Evolutionary conservation across 2,888 invertebrate species (phyloP), one percentile per base, ranked within the genome.

Genomic region (Drosophila koepferae): DNA sequence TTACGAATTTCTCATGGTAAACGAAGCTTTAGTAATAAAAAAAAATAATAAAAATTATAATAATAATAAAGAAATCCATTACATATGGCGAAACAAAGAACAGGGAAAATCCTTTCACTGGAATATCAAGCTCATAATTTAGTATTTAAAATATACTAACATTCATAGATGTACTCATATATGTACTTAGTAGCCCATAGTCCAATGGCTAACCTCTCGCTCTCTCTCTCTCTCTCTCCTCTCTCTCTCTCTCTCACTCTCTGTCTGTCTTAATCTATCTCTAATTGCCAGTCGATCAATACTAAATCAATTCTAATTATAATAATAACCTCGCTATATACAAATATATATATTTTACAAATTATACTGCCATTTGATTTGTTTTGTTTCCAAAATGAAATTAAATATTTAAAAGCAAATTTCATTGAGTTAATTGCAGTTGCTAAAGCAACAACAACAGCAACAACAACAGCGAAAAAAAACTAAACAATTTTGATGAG

Each of bases 371-470:
- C 18, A 7, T 41, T 63, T 53, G 34, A 64, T 53, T 63, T 46
- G 41, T 20, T 18, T 44, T 44, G 48, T 54, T 51, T n/a, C 14
- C 12, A 10, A 65, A 72, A 28, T 56, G 46, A 40, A n/a, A 78
- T 77, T 28, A 65, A 70, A 38, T 63, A 74, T 78, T 70, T 9
- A 78, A 61, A 18, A 28, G 49, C 16, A 18, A 9, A 58, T 58
- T 58, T 46, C 44, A 36, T 46, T 36, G 44, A 46, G n/a, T n/a
- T 44, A 56, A 16, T 20, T 20, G 58, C 20, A 36, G 34, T 34
- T 34, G 49, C 31, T 51, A 12, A 31, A 34, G 12, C 49, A 31
- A 34, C 49, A 31, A 6, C 10, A 31, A 31, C 23, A 31, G 28
- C 2, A 31, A 31, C 16, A 31, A 48, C 1, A 46, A 46, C 3